Base-by-base conservation (phyloP, 1,140 invertebrate genomes). In the Drosophila burlai region DNA sequence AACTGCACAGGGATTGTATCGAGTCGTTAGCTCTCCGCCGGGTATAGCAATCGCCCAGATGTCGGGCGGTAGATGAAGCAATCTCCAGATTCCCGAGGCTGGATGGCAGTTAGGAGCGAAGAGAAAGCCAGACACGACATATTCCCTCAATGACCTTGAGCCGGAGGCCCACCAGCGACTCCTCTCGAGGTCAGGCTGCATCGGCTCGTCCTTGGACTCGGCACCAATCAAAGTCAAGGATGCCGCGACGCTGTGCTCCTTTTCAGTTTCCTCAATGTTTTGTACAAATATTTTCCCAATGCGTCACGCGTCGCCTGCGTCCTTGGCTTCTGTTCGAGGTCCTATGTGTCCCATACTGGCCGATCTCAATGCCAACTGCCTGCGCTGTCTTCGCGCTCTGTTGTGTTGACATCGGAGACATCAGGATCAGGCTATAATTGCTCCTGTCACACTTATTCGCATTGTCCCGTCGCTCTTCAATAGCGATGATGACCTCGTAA, bases 371-470 rank as follows among this genome's bases (percentile, higher is more conserved):
- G 80, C 57, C 80, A 86, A 75, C 46, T 79, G 83, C 68, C 82
- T 78, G 74, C 60, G 47, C 45, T 43, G 50, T 72, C 54, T 73
- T 73, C 42, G 66, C 40, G 66, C 66, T 63, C 52, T 50, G 67
- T 50, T 81, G 55, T 89, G 82, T 90, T 90, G 85, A 90, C 82
- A 90, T 85, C 71, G 43, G 9, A 66, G 58, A 63, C 47, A 77
- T 68, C 55, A 69, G 78, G 69, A 80, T 80, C 69, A 60, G 78
- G 76, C 78, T 62, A 49, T 90, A 90, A 90, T 90, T 75, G 85
- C 86, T 91, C 68, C 79, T 82, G 85, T 90, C 85, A 90, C 85
- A 90, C 85, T 90, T 90, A 90, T 90, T 85, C 68, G 82, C 82
- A 90, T 91, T 90, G 86, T 91, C 58, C 63, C 5, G 40, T 65